phyloP scores from a whole-genome alignment of 2,113 vertebrate species.

The Lagopus leucura region DNA sequence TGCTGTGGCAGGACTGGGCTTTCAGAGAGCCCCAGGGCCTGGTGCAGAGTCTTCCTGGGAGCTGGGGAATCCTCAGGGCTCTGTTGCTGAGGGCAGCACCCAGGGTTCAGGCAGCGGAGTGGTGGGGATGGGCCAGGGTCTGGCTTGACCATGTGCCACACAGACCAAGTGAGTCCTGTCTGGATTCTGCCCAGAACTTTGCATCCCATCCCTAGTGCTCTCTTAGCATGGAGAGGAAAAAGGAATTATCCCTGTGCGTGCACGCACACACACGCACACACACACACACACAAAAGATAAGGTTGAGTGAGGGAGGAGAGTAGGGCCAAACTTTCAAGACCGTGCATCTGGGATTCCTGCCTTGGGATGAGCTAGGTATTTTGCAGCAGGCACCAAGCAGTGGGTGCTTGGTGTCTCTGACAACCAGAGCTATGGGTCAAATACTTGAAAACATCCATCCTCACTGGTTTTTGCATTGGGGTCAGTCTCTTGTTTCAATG shows the following conservation, averaged over 20 bases:
- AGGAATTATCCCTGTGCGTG: not conserved
- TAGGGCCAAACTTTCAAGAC: not conserved
- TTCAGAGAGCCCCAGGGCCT: not conserved
- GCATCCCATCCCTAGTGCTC: too few relatives aligned
- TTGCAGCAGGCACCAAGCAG: not conserved
- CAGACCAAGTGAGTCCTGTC: not conserved
- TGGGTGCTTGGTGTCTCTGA: not conserved
- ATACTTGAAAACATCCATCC: not conserved
- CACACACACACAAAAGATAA: not conserved
- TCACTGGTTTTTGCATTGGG: not conserved
- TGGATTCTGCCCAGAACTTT: not conserved
- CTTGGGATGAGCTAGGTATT: not conserved
- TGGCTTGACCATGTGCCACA: fast-evolving
- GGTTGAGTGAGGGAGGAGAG: not conserved
- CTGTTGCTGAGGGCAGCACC: not conserved
- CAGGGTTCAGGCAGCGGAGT: not conserved
- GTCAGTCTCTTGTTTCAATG: not conserved
- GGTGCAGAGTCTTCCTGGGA: not conserved
- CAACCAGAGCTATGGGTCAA: not conserved
- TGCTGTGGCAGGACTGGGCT: not conserved
- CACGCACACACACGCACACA: too few relatives aligned
- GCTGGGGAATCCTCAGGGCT: not conserved
- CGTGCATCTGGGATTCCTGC: not conserved
- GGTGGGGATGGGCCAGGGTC: not conserved
- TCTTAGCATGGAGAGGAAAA: not conserved